These are phyloP conservation scores for Gallinago media DNA, from an alignment of 2,113 vertebrate genomes.

Conservation along the genomic window DNA sequence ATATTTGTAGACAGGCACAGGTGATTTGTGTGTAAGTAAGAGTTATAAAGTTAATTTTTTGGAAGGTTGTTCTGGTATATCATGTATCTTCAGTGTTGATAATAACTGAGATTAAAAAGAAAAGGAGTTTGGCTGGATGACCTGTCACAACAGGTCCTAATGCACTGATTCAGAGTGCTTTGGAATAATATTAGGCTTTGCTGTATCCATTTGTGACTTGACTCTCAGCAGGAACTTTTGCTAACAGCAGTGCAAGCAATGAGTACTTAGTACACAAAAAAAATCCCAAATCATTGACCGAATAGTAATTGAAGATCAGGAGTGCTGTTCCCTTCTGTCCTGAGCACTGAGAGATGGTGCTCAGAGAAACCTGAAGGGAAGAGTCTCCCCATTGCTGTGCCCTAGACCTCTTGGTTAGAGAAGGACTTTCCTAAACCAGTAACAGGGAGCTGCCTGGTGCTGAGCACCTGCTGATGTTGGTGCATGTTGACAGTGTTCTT, in stretches of 20 bases:
- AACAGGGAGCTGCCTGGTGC: not conserved
- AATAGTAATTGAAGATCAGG: not conserved
- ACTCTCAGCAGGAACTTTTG: not conserved
- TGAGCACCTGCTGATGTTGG: not conserved
- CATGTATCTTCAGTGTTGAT: not conserved
- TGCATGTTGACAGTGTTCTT: not conserved
- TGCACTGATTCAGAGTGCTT: not conserved
- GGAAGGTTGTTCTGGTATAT: not conserved
- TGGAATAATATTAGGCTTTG: not conserved
- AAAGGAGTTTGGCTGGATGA: not conserved
- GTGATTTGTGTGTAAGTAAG: not conserved
- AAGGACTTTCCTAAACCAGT: not conserved
- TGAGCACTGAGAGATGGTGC: not conserved
- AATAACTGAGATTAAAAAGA: not conserved
- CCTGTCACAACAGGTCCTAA: not conserved
- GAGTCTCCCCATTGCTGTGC: not conserved
- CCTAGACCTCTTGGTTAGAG: not conserved
- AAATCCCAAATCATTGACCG: not conserved
- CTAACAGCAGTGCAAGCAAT: not conserved
- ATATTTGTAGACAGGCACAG: not conserved
- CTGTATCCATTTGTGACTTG: not conserved
- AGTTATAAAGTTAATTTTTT: not conserved
- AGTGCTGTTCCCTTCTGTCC: not conserved
- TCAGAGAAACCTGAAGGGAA: not conserved
- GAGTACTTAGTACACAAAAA: not conserved